Base-by-base conservation (phyloP, 2,888 invertebrate genomes). In the Coremacera marginata region DNA sequence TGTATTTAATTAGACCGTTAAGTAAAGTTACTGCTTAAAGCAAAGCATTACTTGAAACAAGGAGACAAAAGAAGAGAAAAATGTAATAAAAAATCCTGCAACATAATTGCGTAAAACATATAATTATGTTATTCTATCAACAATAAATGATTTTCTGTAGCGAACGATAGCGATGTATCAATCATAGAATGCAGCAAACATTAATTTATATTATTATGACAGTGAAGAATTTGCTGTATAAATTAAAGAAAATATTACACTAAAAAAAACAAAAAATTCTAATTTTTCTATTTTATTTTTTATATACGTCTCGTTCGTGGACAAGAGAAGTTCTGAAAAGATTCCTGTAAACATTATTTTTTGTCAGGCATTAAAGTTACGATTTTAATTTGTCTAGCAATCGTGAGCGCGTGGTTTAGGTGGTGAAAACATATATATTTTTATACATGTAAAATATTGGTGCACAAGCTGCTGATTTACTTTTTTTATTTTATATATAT, bases 11-110 rank as follows among this genome's bases (percentile, higher is more conserved):
- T 73, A 63, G 31, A 14, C 9, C 11, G 22, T 19, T 74, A 74
- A 74, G 67, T 74, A 52, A 55, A 25, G 74, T 74, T 34, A 51
- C 67, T 74, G 74, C 73, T 74, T 65, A 31, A 67, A 74, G 73
- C 73, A 74, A 51, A 65, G 73, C 73, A 74, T 52, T 72, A 51
- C 31, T n/a, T 72, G 1, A 72, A 70, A 72, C 22, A 27, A 49
- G n/a, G n/a, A n/a, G n/a, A 37, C 25, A n/a, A 34, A 25, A 7
- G n/a, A n/a, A 55, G 34, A 19, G 11, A 37, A 51, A 25, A 51
- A 70, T 16, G 27, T 49, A 70, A 70, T n/a, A 16, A 70, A 55
- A 19, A 70, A 52, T 31, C 22, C 27, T 34, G 31, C 14, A 70
- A 25, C 31, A 16, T 22, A 44, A 68, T 51, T n/a, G 31, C 63